These are phyloP conservation scores for Drosophila imparisetae DNA, from an alignment of 2,888 invertebrate species.

Conservation along the genomic window DNA sequence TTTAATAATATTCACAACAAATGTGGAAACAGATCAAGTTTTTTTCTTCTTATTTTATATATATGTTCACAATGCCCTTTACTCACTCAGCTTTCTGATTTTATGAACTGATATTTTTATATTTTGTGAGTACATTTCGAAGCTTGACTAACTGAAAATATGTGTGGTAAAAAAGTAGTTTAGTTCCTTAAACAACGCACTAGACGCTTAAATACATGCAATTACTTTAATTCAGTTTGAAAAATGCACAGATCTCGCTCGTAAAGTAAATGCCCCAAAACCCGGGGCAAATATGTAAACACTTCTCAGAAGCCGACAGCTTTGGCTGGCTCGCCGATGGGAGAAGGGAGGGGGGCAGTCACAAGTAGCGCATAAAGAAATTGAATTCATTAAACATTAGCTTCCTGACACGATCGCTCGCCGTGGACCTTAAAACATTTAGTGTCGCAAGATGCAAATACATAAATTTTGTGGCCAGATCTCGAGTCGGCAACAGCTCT, in stretches of 20 bases:
- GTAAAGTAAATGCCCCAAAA: not conserved
- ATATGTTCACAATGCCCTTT: not conserved
- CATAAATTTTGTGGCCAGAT: slow-evolving; percentile 67
- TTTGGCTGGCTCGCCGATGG: not conserved
- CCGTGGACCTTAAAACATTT: slow-evolving; percentile 68
- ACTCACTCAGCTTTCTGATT: not conserved
- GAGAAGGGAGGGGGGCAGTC: not conserved
- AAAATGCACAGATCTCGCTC: not conserved
- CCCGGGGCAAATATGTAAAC: not conserved
- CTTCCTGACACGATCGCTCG: slow-evolving; percentile 72
- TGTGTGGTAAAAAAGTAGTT: not conserved
- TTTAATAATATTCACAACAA: not conserved
- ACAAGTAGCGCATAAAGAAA: slow-evolving; percentile 78
- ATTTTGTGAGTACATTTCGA: fast-evolving
- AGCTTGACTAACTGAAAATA: not conserved
- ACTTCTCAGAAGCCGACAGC: not conserved
- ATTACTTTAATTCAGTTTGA: not conserved
- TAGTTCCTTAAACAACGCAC: not conserved
- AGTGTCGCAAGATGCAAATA: slow-evolving; percentile 77
- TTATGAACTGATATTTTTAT: not conserved
- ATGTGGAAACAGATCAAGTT: not conserved
- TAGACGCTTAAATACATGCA: not conserved
- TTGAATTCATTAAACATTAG: slow-evolving; percentile 81
- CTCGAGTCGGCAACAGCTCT: slow-evolving; percentile 8
- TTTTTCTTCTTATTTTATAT: not conserved